These are phyloP conservation scores for Ia io DNA, from an alignment of 2,113 vertebrate species.

Conservation along the genomic window DNA sequence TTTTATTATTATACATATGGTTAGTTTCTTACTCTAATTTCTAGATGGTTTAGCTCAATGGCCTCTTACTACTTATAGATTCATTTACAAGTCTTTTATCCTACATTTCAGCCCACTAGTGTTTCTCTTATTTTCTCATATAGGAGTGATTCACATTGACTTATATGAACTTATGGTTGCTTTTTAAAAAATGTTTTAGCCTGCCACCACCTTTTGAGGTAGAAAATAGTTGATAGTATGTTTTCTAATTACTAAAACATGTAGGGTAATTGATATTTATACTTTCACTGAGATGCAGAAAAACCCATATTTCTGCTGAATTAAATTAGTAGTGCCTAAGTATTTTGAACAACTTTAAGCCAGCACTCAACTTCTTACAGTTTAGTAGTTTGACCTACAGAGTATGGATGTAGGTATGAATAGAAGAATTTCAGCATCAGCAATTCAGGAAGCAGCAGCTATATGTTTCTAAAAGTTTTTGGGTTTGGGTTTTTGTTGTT, in stretches of 20 bases:
- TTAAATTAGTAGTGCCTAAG: background rate
- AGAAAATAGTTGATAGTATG: background rate
- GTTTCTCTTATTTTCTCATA: conserved; percentile 2
- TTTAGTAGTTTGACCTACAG: background rate
- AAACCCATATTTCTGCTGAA: background rate
- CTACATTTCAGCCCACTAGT: background rate
- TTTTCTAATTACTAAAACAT: conserved; percentile 2
- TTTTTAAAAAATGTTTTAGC: background rate
- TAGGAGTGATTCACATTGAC: background rate
- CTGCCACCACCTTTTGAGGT: background rate
- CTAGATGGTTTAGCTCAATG: background rate
- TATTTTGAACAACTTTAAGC: background rate
- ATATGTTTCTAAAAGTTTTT: background rate
- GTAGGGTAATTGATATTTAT: background rate
- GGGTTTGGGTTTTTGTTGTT: background rate
- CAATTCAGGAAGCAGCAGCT: background rate
- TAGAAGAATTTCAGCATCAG: background rate
- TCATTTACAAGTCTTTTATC: background rate
- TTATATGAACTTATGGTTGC: background rate
- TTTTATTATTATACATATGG: background rate
- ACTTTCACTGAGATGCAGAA: background rate
- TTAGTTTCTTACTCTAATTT: background rate
- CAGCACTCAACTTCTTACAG: background rate
- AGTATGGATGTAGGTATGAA: background rate
- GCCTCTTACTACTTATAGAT: background rate